phyloP scores from a whole-genome alignment of 2,797 vertebrate genomes.

The Siniperca scherzeri region DNA sequence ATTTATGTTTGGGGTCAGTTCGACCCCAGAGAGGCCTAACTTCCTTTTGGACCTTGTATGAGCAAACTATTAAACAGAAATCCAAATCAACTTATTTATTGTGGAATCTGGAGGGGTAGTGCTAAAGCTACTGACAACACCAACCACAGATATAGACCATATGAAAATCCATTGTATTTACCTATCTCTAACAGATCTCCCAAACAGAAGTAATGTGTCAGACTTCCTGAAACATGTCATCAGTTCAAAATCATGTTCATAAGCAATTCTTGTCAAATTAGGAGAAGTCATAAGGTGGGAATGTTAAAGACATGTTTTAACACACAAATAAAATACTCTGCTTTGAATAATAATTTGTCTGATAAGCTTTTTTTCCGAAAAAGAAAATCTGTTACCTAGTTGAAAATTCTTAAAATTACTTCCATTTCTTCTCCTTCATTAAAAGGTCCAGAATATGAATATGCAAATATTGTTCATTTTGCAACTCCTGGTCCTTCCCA shows the following conservation, averaged over 20 bases:
- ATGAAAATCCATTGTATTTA: not conserved
- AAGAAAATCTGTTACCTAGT: too few relatives aligned
- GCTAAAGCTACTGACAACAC: not conserved
- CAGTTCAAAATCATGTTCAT: not conserved
- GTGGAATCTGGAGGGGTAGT: too few relatives aligned
- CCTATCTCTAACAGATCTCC: not conserved
- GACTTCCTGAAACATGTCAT: not conserved
- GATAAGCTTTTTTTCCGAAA: too few relatives aligned
- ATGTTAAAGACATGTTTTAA: not conserved
- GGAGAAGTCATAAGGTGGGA: not conserved
- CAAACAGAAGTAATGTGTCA: not conserved
- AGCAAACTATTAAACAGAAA: not conserved
- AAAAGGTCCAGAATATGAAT: not conserved
- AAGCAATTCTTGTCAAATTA: not conserved
- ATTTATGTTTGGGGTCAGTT: not conserved
- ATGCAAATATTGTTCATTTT: not conserved
- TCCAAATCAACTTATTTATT: not conserved
- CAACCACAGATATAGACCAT: not conserved
- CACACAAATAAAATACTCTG: not conserved
- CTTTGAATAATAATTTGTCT: too few relatives aligned
- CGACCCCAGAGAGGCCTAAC: not conserved
- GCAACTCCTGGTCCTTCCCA: too few relatives aligned
- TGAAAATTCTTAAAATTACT: not conserved
- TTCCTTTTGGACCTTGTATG: not conserved
- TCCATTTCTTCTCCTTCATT: not conserved